Percentiles rank a stretch among this genome's conserved stretches.
Conservation (phyloP, 2,797 vertebrate genomes). For the Mionectes olivaceus region DNA sequence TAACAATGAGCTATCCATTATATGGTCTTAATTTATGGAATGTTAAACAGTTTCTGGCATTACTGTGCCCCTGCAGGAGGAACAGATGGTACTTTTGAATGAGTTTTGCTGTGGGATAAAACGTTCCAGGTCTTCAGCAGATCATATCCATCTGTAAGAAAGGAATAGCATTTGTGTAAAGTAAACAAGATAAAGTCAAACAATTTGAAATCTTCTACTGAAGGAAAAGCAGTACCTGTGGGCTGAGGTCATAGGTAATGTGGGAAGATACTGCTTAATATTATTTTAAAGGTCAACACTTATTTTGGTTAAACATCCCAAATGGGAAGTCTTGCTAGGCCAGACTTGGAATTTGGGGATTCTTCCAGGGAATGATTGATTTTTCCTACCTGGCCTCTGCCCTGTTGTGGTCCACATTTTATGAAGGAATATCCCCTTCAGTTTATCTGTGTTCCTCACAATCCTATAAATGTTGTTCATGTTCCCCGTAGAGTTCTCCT, state of each 20-base stretch:
- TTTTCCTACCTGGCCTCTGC: neutral
- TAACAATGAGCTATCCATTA: conserved; percentile 27
- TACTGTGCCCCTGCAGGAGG: conserved; percentile 60
- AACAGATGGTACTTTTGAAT: conserved; percentile 70
- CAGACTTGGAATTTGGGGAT: neutral
- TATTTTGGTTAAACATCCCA: neutral
- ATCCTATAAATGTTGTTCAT: neutral
- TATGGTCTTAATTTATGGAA: conserved; percentile 66
- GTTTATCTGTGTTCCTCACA: neutral
- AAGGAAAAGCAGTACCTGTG: neutral
- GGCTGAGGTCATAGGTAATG: neutral
- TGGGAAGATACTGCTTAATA: neutral
- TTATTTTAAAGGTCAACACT: neutral
- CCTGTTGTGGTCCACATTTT: neutral
- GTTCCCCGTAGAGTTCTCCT: neutral
- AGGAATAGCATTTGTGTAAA: conserved; percentile 28
- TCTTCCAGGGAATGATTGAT: neutral
- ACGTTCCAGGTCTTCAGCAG: conserved; percentile 58
- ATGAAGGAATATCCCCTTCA: neutral
- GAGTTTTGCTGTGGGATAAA: conserved; percentile 59
- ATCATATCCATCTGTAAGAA: conserved; percentile 54
- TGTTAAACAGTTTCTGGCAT: conserved; percentile 56
- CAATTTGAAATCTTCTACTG: neutral
- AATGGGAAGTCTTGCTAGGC: neutral
- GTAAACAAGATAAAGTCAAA: conserved; percentile 30